These are phyloP conservation scores for Camelus bactrianus DNA, from an alignment of 2,113 vertebrate species.

Conservation along the genomic window DNA sequence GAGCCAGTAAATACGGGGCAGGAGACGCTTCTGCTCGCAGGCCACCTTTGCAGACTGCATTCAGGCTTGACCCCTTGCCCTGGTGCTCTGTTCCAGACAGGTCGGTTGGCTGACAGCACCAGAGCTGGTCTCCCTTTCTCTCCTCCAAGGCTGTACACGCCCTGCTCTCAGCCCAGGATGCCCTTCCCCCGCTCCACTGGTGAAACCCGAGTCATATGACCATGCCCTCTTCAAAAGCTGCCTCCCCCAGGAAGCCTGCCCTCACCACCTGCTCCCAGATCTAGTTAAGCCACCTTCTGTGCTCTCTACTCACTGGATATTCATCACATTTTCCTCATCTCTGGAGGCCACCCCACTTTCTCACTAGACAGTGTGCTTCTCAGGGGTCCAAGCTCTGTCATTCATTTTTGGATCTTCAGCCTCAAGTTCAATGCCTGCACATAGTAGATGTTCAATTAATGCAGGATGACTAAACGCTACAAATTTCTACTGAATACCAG, in stretches of 20 bases:
- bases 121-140: background rate
- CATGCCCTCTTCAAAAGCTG: background rate
- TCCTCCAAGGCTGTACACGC: background rate
- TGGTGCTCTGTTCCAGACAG: background rate
- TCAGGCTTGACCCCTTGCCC: background rate
- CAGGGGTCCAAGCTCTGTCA: background rate
- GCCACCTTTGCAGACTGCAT: background rate
- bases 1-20: background rate
- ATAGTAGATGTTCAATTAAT: constrained; percentile 15
- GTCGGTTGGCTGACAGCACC: background rate
- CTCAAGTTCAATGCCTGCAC: background rate
- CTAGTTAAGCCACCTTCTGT: background rate
- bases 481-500: constrained; percentile 13
- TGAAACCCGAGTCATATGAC: background rate
- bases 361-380: background rate
- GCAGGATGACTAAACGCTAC: background rate
- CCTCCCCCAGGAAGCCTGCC: background rate
- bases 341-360: background rate
- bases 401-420: background rate
- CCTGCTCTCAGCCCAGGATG: background rate
- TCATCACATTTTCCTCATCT: background rate
- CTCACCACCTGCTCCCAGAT: background rate
- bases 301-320: background rate
- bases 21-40: background rate
- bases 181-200: background rate